These are phyloP conservation scores for Mylabris sibirica DNA, from an alignment of 2,888 invertebrate species.

Conservation along the genomic window DNA sequence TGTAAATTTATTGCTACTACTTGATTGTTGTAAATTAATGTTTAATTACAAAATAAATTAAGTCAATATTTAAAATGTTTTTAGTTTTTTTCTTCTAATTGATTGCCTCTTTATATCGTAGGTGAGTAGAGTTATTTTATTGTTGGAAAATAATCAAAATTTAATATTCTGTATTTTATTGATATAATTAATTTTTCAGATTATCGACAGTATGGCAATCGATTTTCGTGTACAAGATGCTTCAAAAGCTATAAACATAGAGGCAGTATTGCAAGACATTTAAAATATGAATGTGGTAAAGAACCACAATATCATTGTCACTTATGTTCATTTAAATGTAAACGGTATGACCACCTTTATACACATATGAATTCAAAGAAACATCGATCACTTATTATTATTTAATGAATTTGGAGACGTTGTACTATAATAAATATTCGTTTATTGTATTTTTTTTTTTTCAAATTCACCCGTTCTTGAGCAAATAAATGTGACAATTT, in stretches of 20 bases:
- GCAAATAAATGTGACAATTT: too few relatives aligned
- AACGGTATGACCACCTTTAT: constrained; percentile 31
- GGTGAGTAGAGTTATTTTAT: neutral
- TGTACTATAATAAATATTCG: neutral
- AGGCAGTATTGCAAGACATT: constrained; percentile 31
- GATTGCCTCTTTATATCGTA: neutral
- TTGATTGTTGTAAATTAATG: neutral
- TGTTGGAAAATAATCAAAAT: neutral
- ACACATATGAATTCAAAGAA: constrained; percentile 11
- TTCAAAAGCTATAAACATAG: constrained; percentile 21
- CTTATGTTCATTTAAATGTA: constrained; percentile 34
- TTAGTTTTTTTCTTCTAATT: neutral
- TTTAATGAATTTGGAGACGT: neutral
- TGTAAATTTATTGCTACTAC: constrained; percentile 28
- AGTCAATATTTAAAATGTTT: neutral
- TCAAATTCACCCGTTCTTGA: too few relatives aligned
- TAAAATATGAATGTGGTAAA: constrained; percentile 41
- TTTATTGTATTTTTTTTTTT: neutral
- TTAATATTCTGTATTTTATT: neutral
- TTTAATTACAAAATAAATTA: neutral
- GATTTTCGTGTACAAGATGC: constrained; percentile 35
- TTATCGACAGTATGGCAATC: constrained; percentile 45
- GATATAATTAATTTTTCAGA: constrained; percentile 26
- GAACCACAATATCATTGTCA: constrained; percentile 35
- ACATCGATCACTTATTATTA: neutral